A percentile compares a stretch with the other conserved stretches of the same genome.
phyloP scores from a whole-genome alignment of 2,797 vertebrate genomes.

The Decapterus maruadsi region DNA sequence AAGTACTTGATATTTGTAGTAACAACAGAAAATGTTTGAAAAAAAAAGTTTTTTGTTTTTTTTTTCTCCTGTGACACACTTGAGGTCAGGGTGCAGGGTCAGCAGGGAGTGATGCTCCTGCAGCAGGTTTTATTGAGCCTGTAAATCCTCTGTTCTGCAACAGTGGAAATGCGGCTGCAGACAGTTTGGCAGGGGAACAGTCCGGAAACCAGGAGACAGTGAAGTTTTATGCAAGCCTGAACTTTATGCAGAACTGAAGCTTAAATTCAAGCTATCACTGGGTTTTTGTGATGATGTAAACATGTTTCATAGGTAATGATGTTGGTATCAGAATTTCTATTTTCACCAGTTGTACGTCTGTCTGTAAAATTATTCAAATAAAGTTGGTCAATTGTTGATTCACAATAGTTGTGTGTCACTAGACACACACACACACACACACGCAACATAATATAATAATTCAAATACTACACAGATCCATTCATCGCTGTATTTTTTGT shows the following conservation, averaged over 20 bases:
- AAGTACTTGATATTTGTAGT: constrained; percentile 74
- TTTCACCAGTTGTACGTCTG: constrained; percentile 70
- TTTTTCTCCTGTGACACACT: constrained; percentile 26
- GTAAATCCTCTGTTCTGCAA: constrained; percentile 17
- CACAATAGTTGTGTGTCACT: neutral
- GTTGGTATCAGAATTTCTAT: constrained; percentile 69
- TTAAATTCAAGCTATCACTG: constrained; percentile 37
- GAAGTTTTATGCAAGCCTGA: constrained; percentile 50
- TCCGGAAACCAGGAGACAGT: constrained; percentile 13
- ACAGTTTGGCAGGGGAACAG: neutral
- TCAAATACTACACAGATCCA: neutral
- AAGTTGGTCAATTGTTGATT: constrained; percentile 71
- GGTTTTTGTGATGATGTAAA: constrained; percentile 63
- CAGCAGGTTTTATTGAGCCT: constrained; percentile 23
- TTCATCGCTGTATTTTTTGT: neutral
- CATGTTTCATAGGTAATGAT: constrained; percentile 62
- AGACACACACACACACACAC: neutral
- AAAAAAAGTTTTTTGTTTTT: neutral
- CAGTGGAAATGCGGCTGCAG: neutral
- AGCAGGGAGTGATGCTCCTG: neutral
- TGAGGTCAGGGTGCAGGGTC: constrained; percentile 34
- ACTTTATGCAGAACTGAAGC: constrained; percentile 52
- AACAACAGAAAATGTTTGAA: constrained; percentile 45
- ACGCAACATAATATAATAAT: no score
- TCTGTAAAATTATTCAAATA: constrained; percentile 72